Conservation (phyloP, 2,888 invertebrate genomes). For the Clepsis dumicolana region DNA sequence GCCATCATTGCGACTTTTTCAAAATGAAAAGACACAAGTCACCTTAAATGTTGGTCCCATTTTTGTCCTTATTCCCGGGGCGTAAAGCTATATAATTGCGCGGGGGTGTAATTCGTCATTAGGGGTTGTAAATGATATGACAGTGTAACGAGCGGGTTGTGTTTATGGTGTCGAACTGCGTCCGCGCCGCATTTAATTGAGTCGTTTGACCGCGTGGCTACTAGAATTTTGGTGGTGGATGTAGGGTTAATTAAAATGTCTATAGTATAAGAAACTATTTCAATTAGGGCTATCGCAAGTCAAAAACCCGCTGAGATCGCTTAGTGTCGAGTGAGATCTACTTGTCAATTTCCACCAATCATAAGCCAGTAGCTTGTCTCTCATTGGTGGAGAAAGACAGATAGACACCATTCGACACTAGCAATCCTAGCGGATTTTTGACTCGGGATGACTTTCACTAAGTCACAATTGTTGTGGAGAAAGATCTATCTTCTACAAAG, state of each 20-base stretch:
- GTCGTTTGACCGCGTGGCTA: constrained; percentile 37
- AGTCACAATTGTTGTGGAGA: no score
- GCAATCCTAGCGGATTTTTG: no score
- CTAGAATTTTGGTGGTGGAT: constrained; percentile 21
- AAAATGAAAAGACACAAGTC: neutral
- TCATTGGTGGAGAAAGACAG: no score
- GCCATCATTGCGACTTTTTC: constrained; percentile 71
- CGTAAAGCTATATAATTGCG: neutral
- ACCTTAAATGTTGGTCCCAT: neutral
- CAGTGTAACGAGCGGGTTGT: constrained; percentile 77
- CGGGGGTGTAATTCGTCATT: constrained; percentile 61
- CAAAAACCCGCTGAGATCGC: no score
- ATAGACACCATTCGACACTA: no score
- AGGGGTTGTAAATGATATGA: constrained; percentile 77
- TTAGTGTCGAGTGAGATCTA: no score
- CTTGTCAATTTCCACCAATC: no score
- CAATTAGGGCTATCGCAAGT: no score
- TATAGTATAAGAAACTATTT: no score
- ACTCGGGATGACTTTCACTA: no score
- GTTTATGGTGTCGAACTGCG: constrained; percentile 62
- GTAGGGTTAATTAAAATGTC: neutral
- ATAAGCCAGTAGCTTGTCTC: no score
- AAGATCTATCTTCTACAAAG: no score
- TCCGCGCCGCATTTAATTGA: constrained; percentile 44
- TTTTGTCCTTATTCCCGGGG: neutral